These are phyloP conservation scores for Anneissia japonica DNA, from an alignment of 35 echinoderm and acorn worm genomes.

Conservation along the genomic window DNA sequence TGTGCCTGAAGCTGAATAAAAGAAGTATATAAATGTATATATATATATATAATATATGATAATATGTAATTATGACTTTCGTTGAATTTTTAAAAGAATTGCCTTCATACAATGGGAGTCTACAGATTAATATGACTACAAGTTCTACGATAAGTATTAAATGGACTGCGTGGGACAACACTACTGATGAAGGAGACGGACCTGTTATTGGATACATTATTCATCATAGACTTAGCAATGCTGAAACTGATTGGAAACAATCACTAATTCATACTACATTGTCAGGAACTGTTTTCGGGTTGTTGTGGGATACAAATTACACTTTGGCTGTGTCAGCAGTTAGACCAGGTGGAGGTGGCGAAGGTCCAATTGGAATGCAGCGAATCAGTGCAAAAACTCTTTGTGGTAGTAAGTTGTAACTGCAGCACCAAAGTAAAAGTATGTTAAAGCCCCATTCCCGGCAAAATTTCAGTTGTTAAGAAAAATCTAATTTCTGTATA, in stretches of 20 bases:
- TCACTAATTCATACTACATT: neutral
- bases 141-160: neutral
- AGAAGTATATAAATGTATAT: too few relatives aligned
- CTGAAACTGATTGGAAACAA: neutral
- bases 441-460: too few relatives aligned
- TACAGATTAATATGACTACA: neutral
- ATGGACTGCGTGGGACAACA: neutral
- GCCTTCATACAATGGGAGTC: neutral
- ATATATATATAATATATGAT: too few relatives aligned
- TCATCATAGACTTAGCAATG: neutral
- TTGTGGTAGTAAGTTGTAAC: neutral
- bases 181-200: neutral
- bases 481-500: too few relatives aligned
- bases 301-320: conserved; percentile 32
- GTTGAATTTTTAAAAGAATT: too few relatives aligned
- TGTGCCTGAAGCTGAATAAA: too few relatives aligned
- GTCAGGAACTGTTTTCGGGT: neutral
- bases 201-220: neutral
- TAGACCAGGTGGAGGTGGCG: conserved; percentile 24
- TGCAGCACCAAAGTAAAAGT: too few relatives aligned
- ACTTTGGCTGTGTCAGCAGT: conserved; percentile 33
- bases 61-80: too few relatives aligned
- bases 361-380: neutral
- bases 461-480: too few relatives aligned
- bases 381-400: neutral